Conservation (phyloP, 2,888 invertebrate genomes). For the Carabus problematicus region DNA sequence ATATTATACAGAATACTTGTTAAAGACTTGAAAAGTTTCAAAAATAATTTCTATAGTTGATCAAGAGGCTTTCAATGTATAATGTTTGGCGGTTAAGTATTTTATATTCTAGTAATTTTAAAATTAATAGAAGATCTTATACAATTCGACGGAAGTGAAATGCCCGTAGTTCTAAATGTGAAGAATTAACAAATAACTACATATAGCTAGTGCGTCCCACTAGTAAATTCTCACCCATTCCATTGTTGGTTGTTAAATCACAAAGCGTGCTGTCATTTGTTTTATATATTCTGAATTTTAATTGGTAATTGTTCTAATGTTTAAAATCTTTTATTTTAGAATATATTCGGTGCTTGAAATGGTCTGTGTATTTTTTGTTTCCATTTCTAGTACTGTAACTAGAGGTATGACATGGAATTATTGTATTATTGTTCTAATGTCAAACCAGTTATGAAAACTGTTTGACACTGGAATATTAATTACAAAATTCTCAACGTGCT, state of each 20-base stretch:
- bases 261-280: conserved; percentile 13
- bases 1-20: no score
- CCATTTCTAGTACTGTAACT: conserved; percentile 37
- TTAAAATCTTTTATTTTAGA: neutral
- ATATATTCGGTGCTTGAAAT: conserved; percentile 32
- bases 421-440: no score
- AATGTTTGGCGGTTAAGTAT: no score
- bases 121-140: no score
- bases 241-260: conserved; percentile 14
- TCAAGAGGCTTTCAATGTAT: neutral
- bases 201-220: conserved; percentile 17
- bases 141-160: no score
- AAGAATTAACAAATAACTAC: neutral
- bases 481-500: conserved; percentile 12
- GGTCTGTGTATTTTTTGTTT: conserved; percentile 22
- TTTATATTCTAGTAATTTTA: no score
- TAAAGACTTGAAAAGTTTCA: no score
- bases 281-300: conserved; percentile 3
- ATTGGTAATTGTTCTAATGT: neutral
- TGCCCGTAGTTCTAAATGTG: neutral
- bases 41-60: neutral
- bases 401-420: no score
- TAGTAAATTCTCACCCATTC: conserved; percentile 17
- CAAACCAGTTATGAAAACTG: no score
- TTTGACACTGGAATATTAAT: no score